A percentile compares a stretch with the other conserved stretches of the same genome.
These are phyloP conservation scores for Metaphire vulgaris DNA, from an alignment of 1,140 invertebrate genomes.

Conservation along the genomic window DNA sequence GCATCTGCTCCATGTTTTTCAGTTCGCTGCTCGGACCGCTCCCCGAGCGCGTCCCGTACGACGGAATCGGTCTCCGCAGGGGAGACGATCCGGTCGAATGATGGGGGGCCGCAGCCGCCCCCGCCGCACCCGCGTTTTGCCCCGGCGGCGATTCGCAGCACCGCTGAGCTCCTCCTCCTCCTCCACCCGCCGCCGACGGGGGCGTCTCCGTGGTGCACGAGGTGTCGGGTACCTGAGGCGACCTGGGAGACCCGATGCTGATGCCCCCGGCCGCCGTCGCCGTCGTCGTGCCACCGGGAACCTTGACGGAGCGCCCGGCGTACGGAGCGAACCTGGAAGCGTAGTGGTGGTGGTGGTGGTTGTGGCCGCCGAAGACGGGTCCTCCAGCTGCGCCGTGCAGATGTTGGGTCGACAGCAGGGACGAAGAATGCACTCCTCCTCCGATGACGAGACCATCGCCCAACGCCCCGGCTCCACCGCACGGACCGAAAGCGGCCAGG, in stretches of 20 bases:
- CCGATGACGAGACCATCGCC: neutral
- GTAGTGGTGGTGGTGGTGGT: too few relatives aligned
- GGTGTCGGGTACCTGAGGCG: neutral
- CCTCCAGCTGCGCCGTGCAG: too few relatives aligned
- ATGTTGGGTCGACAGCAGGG: neutral
- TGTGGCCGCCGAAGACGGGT: neutral
- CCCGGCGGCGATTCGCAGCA: neutral
- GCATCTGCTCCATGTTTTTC: slow-evolving; percentile 93
- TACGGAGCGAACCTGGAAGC: neutral
- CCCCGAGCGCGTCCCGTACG: neutral
- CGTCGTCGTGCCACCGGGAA: too few relatives aligned
- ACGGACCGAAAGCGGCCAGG: neutral
- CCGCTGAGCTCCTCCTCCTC: neutral
- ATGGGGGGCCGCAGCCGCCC: neutral
- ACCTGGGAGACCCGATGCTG: neutral
- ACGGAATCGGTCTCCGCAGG: neutral
- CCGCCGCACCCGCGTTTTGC: too few relatives aligned
- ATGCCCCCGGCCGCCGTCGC: neutral
- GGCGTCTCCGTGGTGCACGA: neutral
- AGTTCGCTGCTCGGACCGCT: slow-evolving; percentile 57
- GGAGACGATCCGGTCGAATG: neutral
- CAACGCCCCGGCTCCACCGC: neutral
- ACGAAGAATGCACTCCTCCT: neutral
- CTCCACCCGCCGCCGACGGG: too few relatives aligned
- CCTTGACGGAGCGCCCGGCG: neutral